These are phyloP conservation scores for Tragopan temminckii DNA, from an alignment of 2,797 vertebrate genomes.

Conservation along the genomic window DNA sequence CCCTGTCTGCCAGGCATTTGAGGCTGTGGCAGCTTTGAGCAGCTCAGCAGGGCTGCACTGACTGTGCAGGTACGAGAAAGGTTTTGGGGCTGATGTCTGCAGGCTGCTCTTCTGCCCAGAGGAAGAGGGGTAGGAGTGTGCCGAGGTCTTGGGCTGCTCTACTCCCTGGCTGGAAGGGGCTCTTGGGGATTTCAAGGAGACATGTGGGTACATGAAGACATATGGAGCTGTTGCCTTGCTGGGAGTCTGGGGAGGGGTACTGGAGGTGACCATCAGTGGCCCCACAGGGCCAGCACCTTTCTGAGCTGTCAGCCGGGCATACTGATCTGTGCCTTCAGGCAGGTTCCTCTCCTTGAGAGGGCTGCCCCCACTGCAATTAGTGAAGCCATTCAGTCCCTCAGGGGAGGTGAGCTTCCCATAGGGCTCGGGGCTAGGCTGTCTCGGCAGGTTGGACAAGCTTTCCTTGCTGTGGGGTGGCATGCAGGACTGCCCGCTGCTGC, in stretches of 20 bases:
- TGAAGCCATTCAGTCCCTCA: slow-evolving; percentile 26
- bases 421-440: slow-evolving; percentile 22
- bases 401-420: neutral
- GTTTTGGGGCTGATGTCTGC: slow-evolving; percentile 78
- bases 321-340: slow-evolving; percentile 88
- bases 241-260: slow-evolving; percentile 84
- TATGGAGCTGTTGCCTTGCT: slow-evolving; percentile 81
- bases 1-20: slow-evolving; percentile 47
- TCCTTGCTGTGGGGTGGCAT: neutral
- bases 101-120: slow-evolving; percentile 43
- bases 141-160: slow-evolving; percentile 47
- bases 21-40: slow-evolving; percentile 36
- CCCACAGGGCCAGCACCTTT: neutral
- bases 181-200: slow-evolving; percentile 79
- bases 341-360: slow-evolving; percentile 88
- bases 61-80: slow-evolving; percentile 82
- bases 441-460: neutral
- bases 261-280: neutral
- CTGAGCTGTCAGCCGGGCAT: slow-evolving; percentile 9
- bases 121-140: neutral
- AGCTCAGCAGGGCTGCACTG: slow-evolving; percentile 38
- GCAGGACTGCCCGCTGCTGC: slow-evolving; percentile 70
- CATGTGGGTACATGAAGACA: slow-evolving; percentile 84
- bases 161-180: slow-evolving; percentile 46
- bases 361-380: neutral